Conservation (phyloP, 2,797 vertebrate species). For the Semaprochilodus insignis region DNA sequence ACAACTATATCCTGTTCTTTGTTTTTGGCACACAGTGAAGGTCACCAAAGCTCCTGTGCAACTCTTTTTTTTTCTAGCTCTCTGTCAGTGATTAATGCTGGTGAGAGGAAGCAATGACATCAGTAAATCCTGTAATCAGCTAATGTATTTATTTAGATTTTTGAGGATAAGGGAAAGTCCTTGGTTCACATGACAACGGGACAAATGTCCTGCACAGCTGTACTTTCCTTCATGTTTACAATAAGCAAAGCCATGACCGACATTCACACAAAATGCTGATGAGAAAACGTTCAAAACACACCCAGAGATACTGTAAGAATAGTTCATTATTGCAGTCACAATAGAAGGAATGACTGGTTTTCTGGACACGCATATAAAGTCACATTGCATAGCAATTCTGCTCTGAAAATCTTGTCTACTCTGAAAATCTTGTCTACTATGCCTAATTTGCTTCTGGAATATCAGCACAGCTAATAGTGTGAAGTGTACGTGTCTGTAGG, state of each 20-base stretch:
- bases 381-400: not conserved
- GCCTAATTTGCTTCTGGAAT: not conserved
- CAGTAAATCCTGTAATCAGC: not conserved
- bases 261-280: too few species aligned
- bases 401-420: not conserved
- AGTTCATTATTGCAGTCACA: not conserved
- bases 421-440: too few species aligned
- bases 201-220: not conserved
- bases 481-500: not conserved
- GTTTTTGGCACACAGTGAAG: not conserved
- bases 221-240: not conserved
- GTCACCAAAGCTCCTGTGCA: not conserved
- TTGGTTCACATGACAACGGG: not conserved
- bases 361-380: not conserved
- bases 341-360: not conserved
- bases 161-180: not conserved
- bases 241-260: not conserved
- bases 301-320: not conserved
- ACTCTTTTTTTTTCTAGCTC: not conserved
- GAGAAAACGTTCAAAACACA: not conserved
- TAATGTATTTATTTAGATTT: not conserved
- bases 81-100: not conserved
- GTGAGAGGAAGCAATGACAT: not conserved
- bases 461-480: not conserved
- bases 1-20: conserved; percentile 1